Conservation (phyloP, 2,113 vertebrate genomes). For the Nannobrachium achirus region DNA sequence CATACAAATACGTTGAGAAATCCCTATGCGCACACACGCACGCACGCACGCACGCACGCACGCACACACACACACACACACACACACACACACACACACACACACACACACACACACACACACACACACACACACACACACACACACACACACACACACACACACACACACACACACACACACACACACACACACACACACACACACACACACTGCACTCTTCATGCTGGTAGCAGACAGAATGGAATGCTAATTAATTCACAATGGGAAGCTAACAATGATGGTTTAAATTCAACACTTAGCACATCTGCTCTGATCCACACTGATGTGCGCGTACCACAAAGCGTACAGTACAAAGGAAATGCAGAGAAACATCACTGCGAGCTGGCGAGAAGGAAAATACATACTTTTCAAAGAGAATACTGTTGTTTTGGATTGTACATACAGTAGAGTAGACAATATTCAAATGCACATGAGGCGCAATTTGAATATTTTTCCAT, state of each 20-base stretch:
- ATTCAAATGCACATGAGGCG: conserved; percentile 14
- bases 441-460: not conserved
- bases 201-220: not conserved
- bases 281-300: conserved; percentile 40
- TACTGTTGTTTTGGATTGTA: not conserved
- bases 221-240: conserved; percentile 26
- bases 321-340: conserved; percentile 20
- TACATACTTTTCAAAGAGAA: not conserved
- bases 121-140: not conserved
- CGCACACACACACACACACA: conserved; percentile 5
- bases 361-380: not conserved
- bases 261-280: conserved; percentile 36
- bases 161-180: too few species aligned
- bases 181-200: too few species aligned
- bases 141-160: too few species aligned
- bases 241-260: conserved; percentile 51
- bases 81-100: conserved; percentile 13
- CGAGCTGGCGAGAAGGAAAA: not conserved
- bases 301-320: conserved; percentile 17
- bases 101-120: conserved; percentile 2
- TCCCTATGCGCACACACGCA: not conserved
- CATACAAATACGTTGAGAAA: too few species aligned
- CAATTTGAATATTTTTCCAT: conserved; percentile 24
- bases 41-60: conserved; percentile 4
- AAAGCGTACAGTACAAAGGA: not conserved